Conservation (phyloP, 2,888 invertebrate genomes). For the Acronicta psi region DNA sequence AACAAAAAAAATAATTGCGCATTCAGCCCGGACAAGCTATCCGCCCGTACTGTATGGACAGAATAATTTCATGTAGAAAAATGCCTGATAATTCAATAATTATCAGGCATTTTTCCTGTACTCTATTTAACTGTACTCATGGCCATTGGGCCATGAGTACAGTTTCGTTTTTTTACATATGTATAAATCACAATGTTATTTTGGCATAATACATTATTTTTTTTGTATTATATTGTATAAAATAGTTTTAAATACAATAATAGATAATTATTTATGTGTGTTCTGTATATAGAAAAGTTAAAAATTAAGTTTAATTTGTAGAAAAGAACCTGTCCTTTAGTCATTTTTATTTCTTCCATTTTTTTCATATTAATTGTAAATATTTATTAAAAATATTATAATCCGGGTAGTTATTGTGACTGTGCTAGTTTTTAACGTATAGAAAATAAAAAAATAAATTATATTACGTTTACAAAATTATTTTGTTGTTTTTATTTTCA, state of each 20-base stretch:
- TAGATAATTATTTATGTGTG: slow-evolving; percentile 48
- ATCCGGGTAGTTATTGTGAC: slow-evolving; percentile 57
- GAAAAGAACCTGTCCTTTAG: slow-evolving; percentile 45
- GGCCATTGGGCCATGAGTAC: too few relatives aligned
- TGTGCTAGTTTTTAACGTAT: slow-evolving; percentile 56
- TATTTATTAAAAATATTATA: slow-evolving; percentile 51
- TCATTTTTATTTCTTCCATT: slow-evolving; percentile 60
- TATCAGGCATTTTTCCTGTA: too few relatives aligned
- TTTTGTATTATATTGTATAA: slow-evolving; percentile 33
- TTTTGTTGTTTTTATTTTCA: slow-evolving; percentile 36
- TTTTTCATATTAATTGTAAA: slow-evolving; percentile 47
- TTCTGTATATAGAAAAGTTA: slow-evolving; percentile 44
- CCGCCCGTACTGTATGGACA: too few relatives aligned
- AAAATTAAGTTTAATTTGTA: slow-evolving; percentile 29
- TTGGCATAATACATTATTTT: slow-evolving; percentile 1
- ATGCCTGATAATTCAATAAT: too few relatives aligned
- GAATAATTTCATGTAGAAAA: too few relatives aligned
- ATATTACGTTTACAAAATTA: slow-evolving; percentile 58
- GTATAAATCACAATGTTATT: background rate
- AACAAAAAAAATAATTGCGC: too few relatives aligned
- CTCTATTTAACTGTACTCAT: too few relatives aligned
- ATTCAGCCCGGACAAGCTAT: too few relatives aligned
- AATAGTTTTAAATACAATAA: slow-evolving; percentile 15
- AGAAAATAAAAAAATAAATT: slow-evolving; percentile 54
- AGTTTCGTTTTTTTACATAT: too few relatives aligned